Conservation (phyloP, 2,797 vertebrate genomes). For the Phoeniculus purpureus region DNA sequence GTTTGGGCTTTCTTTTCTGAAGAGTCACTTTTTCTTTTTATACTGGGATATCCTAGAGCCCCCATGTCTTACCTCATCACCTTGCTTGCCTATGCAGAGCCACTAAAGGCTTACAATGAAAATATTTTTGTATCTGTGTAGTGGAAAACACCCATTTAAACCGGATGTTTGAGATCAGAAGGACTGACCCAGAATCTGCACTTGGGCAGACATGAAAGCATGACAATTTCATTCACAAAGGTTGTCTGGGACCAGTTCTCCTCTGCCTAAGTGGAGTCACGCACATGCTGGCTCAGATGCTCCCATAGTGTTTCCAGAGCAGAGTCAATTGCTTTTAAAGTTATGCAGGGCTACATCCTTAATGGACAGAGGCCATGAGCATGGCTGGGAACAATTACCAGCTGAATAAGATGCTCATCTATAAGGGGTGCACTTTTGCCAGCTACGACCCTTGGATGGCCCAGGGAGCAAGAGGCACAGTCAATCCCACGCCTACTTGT, state of each 20-base stretch:
- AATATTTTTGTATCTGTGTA: slow-evolving; percentile 53
- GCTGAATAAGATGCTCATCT: slow-evolving; percentile 59
- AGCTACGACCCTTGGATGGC: slow-evolving; percentile 54
- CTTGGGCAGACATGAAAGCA: slow-evolving; percentile 75
- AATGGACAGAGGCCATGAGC: slow-evolving; percentile 74
- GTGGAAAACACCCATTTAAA: slow-evolving; percentile 71
- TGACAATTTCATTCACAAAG: slow-evolving; percentile 66
- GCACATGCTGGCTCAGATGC: slow-evolving; percentile 59
- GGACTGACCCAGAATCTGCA: slow-evolving; percentile 65
- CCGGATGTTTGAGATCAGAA: slow-evolving; percentile 73
- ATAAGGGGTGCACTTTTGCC: slow-evolving; percentile 52
- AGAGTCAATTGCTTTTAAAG: slow-evolving; percentile 60
- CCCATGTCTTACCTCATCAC: not conserved
- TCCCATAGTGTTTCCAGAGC: slow-evolving; percentile 57
- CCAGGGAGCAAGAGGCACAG: slow-evolving; percentile 21
- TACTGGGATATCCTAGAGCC: not conserved
- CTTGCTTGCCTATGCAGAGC: slow-evolving; percentile 13
- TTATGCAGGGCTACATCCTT: slow-evolving; percentile 61
- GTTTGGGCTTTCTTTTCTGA: not conserved
- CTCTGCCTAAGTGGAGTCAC: slow-evolving; percentile 70
- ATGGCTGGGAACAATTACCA: slow-evolving; percentile 79
- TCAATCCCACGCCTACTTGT: slow-evolving; percentile 68
- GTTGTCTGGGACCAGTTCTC: slow-evolving; percentile 66
- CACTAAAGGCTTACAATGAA: slow-evolving; percentile 32
- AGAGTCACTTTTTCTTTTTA: not conserved